Evolutionary conservation across 2,888 invertebrate genomes (phyloP).

Genomic region (Pseudococcus longispinus): DNA sequence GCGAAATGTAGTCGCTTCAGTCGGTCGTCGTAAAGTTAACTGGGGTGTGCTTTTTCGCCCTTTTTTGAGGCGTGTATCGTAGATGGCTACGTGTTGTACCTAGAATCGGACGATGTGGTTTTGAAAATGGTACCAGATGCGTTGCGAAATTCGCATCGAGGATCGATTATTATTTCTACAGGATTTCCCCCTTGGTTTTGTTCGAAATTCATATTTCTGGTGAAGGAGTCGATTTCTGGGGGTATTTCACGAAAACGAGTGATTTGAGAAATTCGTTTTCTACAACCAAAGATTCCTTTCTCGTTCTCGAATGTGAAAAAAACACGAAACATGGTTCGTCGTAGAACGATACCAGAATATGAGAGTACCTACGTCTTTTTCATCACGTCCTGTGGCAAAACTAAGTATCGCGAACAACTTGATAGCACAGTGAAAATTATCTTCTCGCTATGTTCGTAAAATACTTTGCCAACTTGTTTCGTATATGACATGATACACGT

Average conservation of each 20-base stretch:
- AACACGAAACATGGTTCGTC: too few species aligned
- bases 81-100: background rate
- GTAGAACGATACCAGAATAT: too few species aligned
- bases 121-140: too few species aligned
- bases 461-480: background rate
- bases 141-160: background rate
- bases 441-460: background rate
- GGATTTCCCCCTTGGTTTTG: background rate
- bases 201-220: background rate
- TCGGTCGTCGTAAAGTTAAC: background rate
- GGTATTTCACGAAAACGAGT: too few species aligned
- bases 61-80: background rate
- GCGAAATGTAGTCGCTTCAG: background rate
- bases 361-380: too few species aligned
- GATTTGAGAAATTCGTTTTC: too few species aligned
- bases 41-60: background rate
- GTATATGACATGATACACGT: background rate
- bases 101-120: background rate
- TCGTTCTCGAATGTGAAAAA: too few species aligned
- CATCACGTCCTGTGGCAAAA: too few species aligned
- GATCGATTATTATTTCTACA: background rate
- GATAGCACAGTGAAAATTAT: background rate
- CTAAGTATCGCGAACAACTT: too few species aligned
- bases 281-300: too few species aligned
- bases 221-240: background rate